phyloP scores from a whole-genome alignment of 2,797 vertebrate genomes.

The Melanotaenia trifasciata region DNA sequence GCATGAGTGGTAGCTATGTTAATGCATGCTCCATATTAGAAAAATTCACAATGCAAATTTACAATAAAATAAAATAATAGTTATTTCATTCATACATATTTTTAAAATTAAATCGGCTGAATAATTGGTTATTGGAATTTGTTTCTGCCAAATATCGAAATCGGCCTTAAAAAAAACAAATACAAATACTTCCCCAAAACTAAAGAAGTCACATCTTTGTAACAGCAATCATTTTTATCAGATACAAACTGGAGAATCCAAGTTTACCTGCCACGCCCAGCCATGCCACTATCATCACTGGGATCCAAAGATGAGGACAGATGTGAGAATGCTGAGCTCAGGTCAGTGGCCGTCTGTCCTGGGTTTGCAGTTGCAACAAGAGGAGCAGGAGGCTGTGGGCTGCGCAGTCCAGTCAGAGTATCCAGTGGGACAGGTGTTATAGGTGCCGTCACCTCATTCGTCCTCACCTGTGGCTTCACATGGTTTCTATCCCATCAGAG shows the following conservation, averaged over 20 bases:
- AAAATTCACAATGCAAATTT: too few species aligned
- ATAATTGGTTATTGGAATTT: too few species aligned
- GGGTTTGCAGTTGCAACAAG: slow-evolving; percentile 30
- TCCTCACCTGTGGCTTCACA: slow-evolving; percentile 91
- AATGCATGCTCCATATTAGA: too few species aligned
- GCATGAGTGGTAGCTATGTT: too few species aligned
- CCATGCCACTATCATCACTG: slow-evolving; percentile 84
- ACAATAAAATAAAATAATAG: too few species aligned
- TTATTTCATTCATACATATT: too few species aligned
- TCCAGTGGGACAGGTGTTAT: slow-evolving; percentile 84
- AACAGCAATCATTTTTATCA: neutral
- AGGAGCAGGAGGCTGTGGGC: slow-evolving; percentile 78
- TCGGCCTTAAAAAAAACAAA: too few species aligned
- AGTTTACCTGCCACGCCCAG: slow-evolving; percentile 90
- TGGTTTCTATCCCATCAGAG: slow-evolving; percentile 79
- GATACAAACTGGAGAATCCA: neutral
- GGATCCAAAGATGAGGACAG: slow-evolving; percentile 84
- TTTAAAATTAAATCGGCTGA: too few species aligned
- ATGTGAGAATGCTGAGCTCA: slow-evolving; percentile 82
- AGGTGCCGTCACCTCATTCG: slow-evolving; percentile 78
- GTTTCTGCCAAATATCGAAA: too few species aligned
- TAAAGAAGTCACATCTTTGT: accelerated
- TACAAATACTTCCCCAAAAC: too few species aligned
- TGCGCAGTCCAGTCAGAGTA: slow-evolving; percentile 86
- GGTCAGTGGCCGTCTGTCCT: slow-evolving; percentile 82